Percentiles rank a stretch among this genome's conserved stretches.
phyloP scores from a whole-genome alignment of 1,140 invertebrate genomes.

The Dendroctonus valens region DNA sequence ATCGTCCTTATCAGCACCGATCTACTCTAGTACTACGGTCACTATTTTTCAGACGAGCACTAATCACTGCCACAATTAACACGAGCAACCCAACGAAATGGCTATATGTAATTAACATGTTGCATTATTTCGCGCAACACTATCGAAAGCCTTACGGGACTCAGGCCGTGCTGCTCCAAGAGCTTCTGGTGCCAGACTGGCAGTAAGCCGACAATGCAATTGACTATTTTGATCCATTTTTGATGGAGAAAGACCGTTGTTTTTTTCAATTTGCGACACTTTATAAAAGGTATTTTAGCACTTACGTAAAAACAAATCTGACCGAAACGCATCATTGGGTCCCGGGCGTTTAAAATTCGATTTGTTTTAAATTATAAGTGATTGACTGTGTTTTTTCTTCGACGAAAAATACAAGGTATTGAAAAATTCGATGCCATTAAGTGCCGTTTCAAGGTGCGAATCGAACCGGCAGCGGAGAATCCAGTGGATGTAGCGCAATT shows the following conservation, averaged over 20 bases:
- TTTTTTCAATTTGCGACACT: constrained; percentile 30
- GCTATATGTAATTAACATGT: constrained; percentile 13
- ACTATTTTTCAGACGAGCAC: constrained; percentile 12
- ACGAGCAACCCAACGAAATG: constrained; percentile 15
- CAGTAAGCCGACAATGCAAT: background rate
- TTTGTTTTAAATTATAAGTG: constrained; percentile 32
- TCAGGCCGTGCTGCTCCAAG: constrained; percentile 9
- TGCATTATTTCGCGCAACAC: constrained; percentile 6
- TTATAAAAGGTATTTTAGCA: constrained; percentile 26
- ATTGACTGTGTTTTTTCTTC: too few species aligned
- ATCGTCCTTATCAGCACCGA: constrained; percentile 1
- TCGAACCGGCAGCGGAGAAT: too few species aligned
- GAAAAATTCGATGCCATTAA: too few species aligned
- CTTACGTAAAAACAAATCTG: constrained; percentile 32
- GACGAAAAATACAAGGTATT: too few species aligned
- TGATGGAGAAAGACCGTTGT: constrained; percentile 22
- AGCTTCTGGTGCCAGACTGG: constrained; percentile 18
- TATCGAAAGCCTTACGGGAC: background rate
- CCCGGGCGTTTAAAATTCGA: constrained; percentile 24
- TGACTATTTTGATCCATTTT: constrained; percentile 16
- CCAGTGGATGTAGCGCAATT: too few species aligned
- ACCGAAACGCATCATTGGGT: constrained; percentile 30
- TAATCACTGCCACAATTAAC: constrained; percentile 21
- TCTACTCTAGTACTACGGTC: constrained; percentile 1
- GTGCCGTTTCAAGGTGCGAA: too few species aligned